Evolutionary conservation across 1,140 invertebrate species (phyloP), one percentile per base, ranked within the genome.

Genomic region (Xylocopa sonorina): DNA sequence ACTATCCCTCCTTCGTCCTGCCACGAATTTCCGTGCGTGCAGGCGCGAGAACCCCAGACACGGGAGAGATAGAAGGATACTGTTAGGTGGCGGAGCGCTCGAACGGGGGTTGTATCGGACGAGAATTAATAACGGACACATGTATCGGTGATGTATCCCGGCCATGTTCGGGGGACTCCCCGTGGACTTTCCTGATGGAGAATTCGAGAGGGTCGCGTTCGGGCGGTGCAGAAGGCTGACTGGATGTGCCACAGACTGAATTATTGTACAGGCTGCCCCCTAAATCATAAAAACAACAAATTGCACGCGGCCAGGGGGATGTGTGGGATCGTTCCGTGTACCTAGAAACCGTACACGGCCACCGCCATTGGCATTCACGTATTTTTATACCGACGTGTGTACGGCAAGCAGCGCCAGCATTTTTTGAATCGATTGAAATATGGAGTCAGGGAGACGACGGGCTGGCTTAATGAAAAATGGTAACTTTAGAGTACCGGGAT

Each of bases 231-330:
- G n/a, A 43, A 48, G 38, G 68, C 29, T 55, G 43, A 74, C 62
- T 68, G 85, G 82, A 83, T 72, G 81, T 83, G 72, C 60, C 66
- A 72, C n/a, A 75, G 80, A 87, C 85, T 90, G 89, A 91, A 90
- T 90, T 91, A 91, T 91, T 88, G 81, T 89, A 77, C 83, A 75
- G 62, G 74, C 82, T 73, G 71, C 75, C 78, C 86, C 75, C 81
- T 91, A 90, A 89, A 91, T 90, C 90, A 90, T 89, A 89, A 88
- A 90, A 89, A 90, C 86, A 88, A 89, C 90, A 89, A 90, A 90
- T 89, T 89, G 85, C 87, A 78, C 51, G 80, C 67, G 78, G n/a
- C n/a, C 38, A 9, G 78, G 64, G 43, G 0, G 29, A 9, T 21
- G n/a, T 41, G 9, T 5, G 2, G n/a, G 5, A 14, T 53, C 27